A percentile compares a stretch with the other conserved stretches of the same genome.
phyloP scores from a whole-genome alignment of 2,797 vertebrate genomes.

The Muscicapa comitata region DNA sequence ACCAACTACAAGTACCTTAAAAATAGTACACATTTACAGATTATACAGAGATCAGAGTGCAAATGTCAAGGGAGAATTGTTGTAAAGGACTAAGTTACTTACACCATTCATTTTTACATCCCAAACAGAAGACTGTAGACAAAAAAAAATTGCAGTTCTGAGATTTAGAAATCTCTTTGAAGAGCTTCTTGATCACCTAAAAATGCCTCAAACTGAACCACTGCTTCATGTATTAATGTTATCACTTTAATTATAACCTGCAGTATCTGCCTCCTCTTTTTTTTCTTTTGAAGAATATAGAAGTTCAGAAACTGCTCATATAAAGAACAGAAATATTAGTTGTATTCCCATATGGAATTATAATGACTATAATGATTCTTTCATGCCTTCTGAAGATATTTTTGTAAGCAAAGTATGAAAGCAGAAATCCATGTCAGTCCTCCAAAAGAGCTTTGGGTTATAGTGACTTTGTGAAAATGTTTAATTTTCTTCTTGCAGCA shows the following conservation, averaged over 20 bases:
- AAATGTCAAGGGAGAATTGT: constrained; percentile 17
- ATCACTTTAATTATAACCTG: background rate
- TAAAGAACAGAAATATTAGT: constrained; percentile 54
- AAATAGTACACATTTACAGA: constrained; percentile 58
- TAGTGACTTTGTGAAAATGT: background rate
- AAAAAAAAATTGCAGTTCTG: background rate
- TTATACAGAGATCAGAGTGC: constrained; percentile 47
- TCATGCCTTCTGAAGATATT: constrained; percentile 44
- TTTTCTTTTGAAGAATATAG: constrained; percentile 28
- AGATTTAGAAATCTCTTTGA: background rate
- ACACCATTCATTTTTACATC: constrained; percentile 27
- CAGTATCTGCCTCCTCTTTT: background rate
- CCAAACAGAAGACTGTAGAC: constrained; percentile 10
- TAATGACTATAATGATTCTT: background rate
- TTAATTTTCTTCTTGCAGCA: constrained; percentile 86
- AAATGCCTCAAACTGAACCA: background rate
- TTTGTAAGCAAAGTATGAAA: constrained; percentile 22
- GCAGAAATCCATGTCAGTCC: constrained; percentile 48
- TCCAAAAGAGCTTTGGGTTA: constrained; percentile 8
- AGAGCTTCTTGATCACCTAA: background rate
- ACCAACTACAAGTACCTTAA: constrained; percentile 32
- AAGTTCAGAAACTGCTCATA: constrained; percentile 46
- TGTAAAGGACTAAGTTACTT: constrained; percentile 34
- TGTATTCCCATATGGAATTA: constrained; percentile 57
- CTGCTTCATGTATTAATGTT: constrained; percentile 7